Evolutionary conservation across 2,797 vertebrate genomes (phyloP), one percentile per base, ranked within the genome.

Genomic region (Oreochromis mossambicus): DNA sequence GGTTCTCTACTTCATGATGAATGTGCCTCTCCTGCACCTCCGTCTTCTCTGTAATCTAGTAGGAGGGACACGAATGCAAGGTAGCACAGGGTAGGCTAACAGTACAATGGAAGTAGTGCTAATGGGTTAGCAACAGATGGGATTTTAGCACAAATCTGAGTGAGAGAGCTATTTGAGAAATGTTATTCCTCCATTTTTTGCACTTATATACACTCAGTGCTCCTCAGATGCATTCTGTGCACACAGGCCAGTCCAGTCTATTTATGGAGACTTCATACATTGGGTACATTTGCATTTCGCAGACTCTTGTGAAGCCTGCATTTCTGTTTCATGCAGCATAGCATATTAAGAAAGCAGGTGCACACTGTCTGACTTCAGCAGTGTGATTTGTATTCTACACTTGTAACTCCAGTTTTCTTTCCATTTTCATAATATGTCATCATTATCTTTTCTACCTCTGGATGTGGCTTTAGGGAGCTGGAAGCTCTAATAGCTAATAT

Each of bases 401-500:
- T 32, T 3, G 8, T 76, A 63, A 21, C 73, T 82, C 43, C 10
- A 58, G 8, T 81, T 81, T 87, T 82, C 52, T 51, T 83, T 77
- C 52, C 52, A 70, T 93, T 92, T 92, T 91, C 85, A 89, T 82
- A 86, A 87, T 83, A 86, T 93, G 92, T 94, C 90, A 92, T 94
- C 91, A 89, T 77, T 83, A 78, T 86, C 81, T 90, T 80, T 82
- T 81, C 79, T 55, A 84, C 87, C 83, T 84, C 54, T 51, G 90
- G 76, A 84, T 82, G 10, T 17, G 43, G 41, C 91, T 86, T 80
- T 75, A 15, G 90, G 89, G 88, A 92, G 77, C 63, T 77, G 24
- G 80, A 81, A 87, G 81, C 79, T 85, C 46, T 80, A 50, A 75
- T 68, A 83, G 83, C 79, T 81, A 78, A 83, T 80, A 77, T 83